Evolutionary conservation across 1,140 invertebrate genomes (phyloP).

Genomic region (Zaprionus africanus): DNA sequence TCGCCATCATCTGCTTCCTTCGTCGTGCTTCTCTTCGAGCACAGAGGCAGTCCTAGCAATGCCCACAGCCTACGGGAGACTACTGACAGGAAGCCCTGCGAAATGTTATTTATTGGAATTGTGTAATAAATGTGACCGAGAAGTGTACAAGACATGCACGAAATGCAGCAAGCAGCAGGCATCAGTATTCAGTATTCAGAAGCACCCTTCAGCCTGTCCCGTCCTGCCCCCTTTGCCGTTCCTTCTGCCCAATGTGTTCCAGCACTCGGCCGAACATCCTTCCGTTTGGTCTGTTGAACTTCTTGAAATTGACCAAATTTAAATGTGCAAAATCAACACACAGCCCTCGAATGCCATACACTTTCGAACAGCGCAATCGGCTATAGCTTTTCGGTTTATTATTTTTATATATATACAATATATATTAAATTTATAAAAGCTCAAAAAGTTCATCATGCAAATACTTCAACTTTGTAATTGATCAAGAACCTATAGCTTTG

Average conservation of each 20-base stretch:
- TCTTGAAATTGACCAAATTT: not conserved
- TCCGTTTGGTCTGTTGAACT: conserved; percentile 1
- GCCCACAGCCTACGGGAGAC: conserved; percentile 22
- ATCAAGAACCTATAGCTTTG: not conserved
- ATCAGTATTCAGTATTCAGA: not conserved
- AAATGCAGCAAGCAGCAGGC: conserved; percentile 54
- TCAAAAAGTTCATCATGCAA: no score
- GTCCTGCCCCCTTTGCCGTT: not conserved
- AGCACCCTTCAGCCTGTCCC: not conserved
- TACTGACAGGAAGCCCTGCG: conserved; percentile 58
- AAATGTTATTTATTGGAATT: conserved; percentile 81
- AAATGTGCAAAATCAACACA: conserved; percentile 5
- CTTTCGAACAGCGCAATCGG: not conserved
- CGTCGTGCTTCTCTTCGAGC: not conserved
- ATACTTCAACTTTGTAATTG: no score
- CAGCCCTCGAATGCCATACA: not conserved
- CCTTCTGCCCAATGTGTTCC: not conserved
- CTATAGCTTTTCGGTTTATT: not conserved
- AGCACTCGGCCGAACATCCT: conserved; percentile 1
- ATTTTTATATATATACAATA: no score
- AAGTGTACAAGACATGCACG: conserved; percentile 75
- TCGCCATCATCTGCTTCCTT: conserved; percentile 10
- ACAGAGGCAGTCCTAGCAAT: conserved; percentile 31
- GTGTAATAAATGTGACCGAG: conserved; percentile 78
- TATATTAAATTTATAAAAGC: no score